Evolutionary conservation across 1,140 invertebrate genomes (phyloP), one percentile per base, ranked within the genome.

Genomic region (Bombus difficillimus): DNA sequence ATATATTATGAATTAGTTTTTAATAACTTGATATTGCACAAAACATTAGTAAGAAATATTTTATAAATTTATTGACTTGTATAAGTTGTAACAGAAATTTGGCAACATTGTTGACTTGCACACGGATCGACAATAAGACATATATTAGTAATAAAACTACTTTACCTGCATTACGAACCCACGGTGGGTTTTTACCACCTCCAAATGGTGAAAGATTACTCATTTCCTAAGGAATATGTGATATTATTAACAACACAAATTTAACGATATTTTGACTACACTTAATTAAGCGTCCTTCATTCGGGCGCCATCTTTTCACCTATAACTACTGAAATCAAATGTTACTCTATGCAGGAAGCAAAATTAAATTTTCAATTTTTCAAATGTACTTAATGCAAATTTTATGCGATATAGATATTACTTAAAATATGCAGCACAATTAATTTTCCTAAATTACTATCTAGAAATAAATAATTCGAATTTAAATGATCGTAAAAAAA

Each of bases 121-220:
- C 88, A 90, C 86, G 88, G 72, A 28, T 87, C 82, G 75, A 85
- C 82, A 81, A 83, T 47, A 68, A 83, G 22, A 18, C 18, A 68
- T 64, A 81, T 34, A 80, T 71, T 43, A 90, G 72, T 69, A 64
- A 64, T 72, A 79, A 39, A 39, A 47, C 73, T 3, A 32, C 92
- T 86, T 94, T 92, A 94, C 95, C 94, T 92, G 95, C 93, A 73
- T 95, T 95, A 57, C 96, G 94, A 80, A 95, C 96, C 96, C 96
- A 96, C 18, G 96, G 96, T 66, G 96, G 95, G 88, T 96, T 96
- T 89, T 96, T 96, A 53, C 94, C 94, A 81, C 93, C 95, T 12
- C 96, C 96, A 85, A 96, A 96, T 18, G 96, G 96, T 62, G 96
- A 96, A 87, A 96, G 93, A 86, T 96, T 96, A 89, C 94, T 96